Percentiles rank a stretch among this genome's conserved stretches.
phyloP scores from a whole-genome alignment of 2,113 vertebrate species.

The Mirounga angustirostris region DNA sequence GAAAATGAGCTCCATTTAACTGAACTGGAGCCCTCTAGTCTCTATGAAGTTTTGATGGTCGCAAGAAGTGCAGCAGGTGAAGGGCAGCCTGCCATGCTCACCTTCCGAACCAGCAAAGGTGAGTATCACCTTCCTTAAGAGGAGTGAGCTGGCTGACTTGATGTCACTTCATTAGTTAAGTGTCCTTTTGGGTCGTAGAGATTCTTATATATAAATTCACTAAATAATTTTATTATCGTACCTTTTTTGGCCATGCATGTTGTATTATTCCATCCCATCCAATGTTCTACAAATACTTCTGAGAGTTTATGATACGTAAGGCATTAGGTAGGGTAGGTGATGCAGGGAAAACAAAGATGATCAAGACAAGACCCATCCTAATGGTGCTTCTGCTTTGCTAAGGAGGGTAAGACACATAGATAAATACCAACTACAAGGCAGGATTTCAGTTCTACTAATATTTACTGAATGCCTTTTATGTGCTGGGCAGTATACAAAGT shows the following conservation, averaged over 20 bases:
- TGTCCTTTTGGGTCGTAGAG: background rate
- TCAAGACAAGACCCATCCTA: background rate
- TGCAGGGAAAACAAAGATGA: background rate
- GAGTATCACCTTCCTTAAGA: conserved; percentile 19
- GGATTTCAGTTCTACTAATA: background rate
- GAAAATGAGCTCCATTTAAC: conserved; percentile 95
- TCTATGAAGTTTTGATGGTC: conserved; percentile 99
- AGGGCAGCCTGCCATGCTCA: conserved; percentile 98
- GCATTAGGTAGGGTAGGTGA: background rate
- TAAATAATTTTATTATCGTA: background rate
- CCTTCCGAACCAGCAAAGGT: conserved; percentile 98
- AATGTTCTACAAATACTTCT: background rate
- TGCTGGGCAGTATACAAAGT: background rate
- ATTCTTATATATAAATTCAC: background rate
- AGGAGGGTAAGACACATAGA: background rate
- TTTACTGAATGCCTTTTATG: background rate
- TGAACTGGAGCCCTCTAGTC: conserved; percentile 95
- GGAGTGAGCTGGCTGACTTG: background rate
- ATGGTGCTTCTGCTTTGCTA: background rate
- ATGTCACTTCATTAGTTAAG: background rate
- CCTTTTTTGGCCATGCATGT: background rate
- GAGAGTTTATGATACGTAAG: background rate
- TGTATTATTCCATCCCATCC: background rate
- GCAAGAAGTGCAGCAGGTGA: conserved; percentile 94
- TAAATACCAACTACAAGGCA: background rate